phyloP scores from a whole-genome alignment of 2,113 vertebrate species.

The Cyphomyrus plagiostoma region DNA sequence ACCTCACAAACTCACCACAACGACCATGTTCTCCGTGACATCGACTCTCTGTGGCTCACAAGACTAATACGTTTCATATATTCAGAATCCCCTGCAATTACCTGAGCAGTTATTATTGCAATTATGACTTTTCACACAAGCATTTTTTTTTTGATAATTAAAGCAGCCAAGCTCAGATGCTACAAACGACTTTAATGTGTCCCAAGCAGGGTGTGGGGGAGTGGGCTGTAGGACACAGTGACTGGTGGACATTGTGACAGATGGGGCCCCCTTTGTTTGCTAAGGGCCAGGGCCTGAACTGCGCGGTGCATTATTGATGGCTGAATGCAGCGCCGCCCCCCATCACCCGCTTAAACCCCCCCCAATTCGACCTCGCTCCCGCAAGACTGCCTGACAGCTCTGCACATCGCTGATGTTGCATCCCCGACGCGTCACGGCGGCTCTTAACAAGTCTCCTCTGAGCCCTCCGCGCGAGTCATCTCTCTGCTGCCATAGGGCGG shows the following conservation, averaged over 20 bases:
- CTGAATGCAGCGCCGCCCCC: background rate
- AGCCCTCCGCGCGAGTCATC: background rate
- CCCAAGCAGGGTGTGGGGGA: background rate
- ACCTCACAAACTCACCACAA: background rate
- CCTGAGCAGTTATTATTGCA: background rate
- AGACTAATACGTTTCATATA: background rate
- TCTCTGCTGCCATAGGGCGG: background rate
- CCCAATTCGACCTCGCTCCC: background rate
- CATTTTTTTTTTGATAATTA: background rate
- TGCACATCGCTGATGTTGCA: background rate
- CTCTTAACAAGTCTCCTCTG: background rate
- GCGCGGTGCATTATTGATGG: background rate
- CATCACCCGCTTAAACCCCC: background rate
- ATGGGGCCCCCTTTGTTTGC: background rate
- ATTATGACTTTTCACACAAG: background rate
- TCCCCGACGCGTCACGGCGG: background rate
- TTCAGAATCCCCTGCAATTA: background rate
- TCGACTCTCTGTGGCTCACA: background rate
- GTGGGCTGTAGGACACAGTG: background rate
- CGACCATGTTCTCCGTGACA: background rate
- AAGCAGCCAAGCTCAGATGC: background rate
- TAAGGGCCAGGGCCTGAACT: background rate
- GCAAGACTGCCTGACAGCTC: background rate
- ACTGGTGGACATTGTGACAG: background rate
- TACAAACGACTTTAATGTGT: background rate